phyloP scores from a whole-genome alignment of 2,113 vertebrate genomes.

The Ursus arctos region DNA sequence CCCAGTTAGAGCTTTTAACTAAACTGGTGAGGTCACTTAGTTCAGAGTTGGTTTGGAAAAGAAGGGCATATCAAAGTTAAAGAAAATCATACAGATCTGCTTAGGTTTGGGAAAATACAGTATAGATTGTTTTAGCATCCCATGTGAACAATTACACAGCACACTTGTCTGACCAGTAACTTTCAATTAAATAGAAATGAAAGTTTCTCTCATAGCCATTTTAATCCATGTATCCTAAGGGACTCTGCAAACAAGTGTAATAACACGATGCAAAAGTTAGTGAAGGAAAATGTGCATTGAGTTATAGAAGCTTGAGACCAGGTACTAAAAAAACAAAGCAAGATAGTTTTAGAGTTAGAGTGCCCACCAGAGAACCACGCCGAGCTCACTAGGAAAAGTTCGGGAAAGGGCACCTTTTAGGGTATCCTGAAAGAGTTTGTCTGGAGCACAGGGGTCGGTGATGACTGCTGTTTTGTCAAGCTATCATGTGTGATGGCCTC shows the following conservation, averaged over 20 bases:
- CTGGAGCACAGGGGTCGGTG: background rate
- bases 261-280: constrained; percentile 4
- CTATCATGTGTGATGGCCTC: background rate
- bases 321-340: background rate
- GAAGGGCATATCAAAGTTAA: constrained; percentile 45
- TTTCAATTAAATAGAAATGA: constrained; percentile 72
- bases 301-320: background rate
- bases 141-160: constrained; percentile 59
- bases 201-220: constrained; percentile 58
- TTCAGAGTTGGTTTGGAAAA: constrained; percentile 46
- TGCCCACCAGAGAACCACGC: background rate
- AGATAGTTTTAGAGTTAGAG: background rate
- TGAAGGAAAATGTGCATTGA: background rate
- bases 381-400: background rate
- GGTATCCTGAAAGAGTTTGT: background rate
- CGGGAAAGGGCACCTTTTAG: background rate
- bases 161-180: constrained; percentile 55
- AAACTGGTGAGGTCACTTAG: background rate
- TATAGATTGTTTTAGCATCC: constrained; percentile 61
- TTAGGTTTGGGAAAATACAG: constrained; percentile 53
- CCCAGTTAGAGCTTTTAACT: constrained; percentile 20
- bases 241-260: constrained; percentile 52
- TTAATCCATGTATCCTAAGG: constrained; percentile 56
- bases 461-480: background rate
- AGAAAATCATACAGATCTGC: constrained; percentile 60